phyloP scores from a whole-genome alignment of 2,113 vertebrate species.

The Crotalus horridus region DNA sequence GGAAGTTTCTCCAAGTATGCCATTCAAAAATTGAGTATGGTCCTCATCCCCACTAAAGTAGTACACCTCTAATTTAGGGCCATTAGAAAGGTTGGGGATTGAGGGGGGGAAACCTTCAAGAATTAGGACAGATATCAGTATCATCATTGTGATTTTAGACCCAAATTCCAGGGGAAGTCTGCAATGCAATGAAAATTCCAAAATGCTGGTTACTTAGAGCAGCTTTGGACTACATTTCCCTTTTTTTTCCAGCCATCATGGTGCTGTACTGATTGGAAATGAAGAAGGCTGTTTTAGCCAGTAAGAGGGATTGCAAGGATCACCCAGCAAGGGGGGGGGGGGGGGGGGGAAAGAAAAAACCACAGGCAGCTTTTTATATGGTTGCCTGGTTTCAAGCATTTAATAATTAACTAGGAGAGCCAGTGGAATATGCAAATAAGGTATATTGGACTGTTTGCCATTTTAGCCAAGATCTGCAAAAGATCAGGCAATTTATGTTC shows the following conservation, averaged over 20 bases:
- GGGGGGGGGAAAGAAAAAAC: too few relatives aligned
- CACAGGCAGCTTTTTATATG: not conserved
- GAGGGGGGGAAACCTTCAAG: not conserved
- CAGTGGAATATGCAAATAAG: not conserved
- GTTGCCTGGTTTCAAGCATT: not conserved
- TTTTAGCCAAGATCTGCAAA: not conserved
- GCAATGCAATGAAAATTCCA: not conserved
- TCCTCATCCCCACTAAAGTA: not conserved
- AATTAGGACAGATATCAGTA: not conserved
- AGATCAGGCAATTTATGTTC: not conserved
- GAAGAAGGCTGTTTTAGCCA: not conserved
- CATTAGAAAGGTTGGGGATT: not conserved
- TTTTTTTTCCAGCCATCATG: not conserved
- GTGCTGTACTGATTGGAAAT: not conserved
- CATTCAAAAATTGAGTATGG: not conserved
- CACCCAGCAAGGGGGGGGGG: too few relatives aligned
- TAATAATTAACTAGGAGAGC: not conserved
- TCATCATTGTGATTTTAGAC: not conserved
- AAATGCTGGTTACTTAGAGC: not conserved
- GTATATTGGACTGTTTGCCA: not conserved
- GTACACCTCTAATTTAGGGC: not conserved
- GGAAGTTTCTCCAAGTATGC: not conserved
- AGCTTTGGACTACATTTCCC: not conserved
- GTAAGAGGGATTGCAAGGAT: too few relatives aligned
- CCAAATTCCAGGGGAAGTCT: not conserved